Conservation (phyloP, 2,113 vertebrate genomes). For the Corythornis vintsioides region DNA sequence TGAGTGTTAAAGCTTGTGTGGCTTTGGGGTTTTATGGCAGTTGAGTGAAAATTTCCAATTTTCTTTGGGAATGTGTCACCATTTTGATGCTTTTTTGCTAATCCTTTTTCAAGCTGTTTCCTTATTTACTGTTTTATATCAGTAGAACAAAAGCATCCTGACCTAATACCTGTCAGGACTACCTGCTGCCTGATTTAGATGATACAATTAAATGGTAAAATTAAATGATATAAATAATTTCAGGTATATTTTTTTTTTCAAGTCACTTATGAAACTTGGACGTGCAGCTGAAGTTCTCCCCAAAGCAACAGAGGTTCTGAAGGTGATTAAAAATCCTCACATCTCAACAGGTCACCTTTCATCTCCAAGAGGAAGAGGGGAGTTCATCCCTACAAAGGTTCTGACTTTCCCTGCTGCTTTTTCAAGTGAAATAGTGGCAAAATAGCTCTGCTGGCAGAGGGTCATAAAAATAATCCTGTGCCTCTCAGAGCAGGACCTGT, state of each 20-base stretch:
- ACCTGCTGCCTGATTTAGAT: neutral
- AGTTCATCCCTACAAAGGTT: neutral
- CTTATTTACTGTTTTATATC: neutral
- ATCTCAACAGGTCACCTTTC: neutral
- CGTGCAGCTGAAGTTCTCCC: neutral
- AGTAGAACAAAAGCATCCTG: neutral
- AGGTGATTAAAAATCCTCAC: neutral
- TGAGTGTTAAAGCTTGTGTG: neutral
- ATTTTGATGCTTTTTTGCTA: neutral
- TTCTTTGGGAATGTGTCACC: neutral
- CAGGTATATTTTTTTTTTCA: neutral
- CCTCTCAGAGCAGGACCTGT: neutral
- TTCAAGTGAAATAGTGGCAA: neutral
- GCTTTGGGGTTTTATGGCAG: neutral
- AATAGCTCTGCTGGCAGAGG: neutral
- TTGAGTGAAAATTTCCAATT: neutral
- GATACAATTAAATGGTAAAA: neutral
- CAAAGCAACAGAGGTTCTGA: neutral
- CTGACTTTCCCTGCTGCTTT: neutral
- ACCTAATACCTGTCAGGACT: neutral
- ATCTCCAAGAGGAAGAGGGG: neutral
- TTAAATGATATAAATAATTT: neutral
- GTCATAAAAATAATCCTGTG: neutral
- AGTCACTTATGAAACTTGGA: neutral
- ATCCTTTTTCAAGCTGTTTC: neutral